Percentiles rank a stretch among this genome's conserved stretches.
These are phyloP conservation scores for Vireo altiloquus DNA, from an alignment of 2,113 vertebrate genomes.

Conservation along the genomic window DNA sequence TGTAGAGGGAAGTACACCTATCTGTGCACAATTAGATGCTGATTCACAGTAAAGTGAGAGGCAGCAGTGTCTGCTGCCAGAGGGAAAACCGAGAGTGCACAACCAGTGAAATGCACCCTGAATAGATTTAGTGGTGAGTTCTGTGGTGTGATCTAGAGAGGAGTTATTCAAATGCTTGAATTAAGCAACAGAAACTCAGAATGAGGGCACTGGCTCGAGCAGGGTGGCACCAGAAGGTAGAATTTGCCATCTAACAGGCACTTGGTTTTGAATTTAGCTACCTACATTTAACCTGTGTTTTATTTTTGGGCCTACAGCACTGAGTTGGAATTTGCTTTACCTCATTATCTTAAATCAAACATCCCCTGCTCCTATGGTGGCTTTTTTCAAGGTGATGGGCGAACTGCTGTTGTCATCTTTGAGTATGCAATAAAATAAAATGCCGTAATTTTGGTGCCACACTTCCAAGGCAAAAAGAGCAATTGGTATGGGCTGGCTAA, in stretches of 20 bases:
- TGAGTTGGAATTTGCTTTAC: background rate
- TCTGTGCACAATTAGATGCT: background rate
- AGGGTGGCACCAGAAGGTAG: background rate
- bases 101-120: background rate
- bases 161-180: background rate
- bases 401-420: background rate
- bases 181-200: background rate
- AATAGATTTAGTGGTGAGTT: background rate
- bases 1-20: background rate
- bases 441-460: background rate
- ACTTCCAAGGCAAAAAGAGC: background rate
- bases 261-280: background rate
- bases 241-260: background rate
- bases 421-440: background rate
- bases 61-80: background rate
- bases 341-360: background rate
- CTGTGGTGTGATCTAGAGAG: background rate
- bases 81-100: background rate
- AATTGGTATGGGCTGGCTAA: background rate
- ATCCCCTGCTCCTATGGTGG: fast-evolving
- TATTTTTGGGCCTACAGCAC: background rate
- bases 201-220: background rate
- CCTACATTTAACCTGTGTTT: background rate
- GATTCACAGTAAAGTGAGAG: background rate
- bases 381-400: background rate